These are phyloP conservation scores for Muscicapa striata DNA, from an alignment of 2,797 vertebrate species.

Conservation along the genomic window DNA sequence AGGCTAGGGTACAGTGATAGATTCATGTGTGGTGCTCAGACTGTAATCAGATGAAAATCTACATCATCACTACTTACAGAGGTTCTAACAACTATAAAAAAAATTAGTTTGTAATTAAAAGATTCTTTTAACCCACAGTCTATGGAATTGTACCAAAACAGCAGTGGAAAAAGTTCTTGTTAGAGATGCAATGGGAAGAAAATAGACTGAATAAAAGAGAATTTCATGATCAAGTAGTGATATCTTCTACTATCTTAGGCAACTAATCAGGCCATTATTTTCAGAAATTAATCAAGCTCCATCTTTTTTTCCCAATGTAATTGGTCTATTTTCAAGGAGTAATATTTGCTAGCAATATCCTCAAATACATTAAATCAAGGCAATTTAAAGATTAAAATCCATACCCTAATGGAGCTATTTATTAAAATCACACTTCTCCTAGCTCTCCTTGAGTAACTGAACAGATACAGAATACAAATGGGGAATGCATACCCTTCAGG, in stretches of 20 bases:
- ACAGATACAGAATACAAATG: background rate
- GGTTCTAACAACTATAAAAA: background rate
- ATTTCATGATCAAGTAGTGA: background rate
- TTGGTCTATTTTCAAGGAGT: background rate
- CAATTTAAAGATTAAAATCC: background rate
- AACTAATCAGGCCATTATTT: background rate
- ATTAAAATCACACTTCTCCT: background rate
- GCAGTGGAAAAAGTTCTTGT: background rate
- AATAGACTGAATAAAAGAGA: background rate
- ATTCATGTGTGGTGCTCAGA: background rate
- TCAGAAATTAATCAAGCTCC: background rate
- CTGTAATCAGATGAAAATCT: background rate
- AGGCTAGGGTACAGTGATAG: background rate
- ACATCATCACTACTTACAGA: background rate
- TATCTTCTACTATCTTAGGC: background rate
- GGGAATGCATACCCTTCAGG: background rate
- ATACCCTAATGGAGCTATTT: background rate
- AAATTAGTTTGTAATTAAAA: background rate
- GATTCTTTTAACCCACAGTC: background rate
- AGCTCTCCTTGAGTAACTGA: background rate
- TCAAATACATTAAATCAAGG: background rate
- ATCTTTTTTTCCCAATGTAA: background rate
- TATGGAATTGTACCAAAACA: background rate
- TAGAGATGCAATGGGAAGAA: background rate
- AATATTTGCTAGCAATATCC: background rate